Base-by-base conservation (phyloP, 1,140 invertebrate species). In the Sycophaga agraensis region DNA sequence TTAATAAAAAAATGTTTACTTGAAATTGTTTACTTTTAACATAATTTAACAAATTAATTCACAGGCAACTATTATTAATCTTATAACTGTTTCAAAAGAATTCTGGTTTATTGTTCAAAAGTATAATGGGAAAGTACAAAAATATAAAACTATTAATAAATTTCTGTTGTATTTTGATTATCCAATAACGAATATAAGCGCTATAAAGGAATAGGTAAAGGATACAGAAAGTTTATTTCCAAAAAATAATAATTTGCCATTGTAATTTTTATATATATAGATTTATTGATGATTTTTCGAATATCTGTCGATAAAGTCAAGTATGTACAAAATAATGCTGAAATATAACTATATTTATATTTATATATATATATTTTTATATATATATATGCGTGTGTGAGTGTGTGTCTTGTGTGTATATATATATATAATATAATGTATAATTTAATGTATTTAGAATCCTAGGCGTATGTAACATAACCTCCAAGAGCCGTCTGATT, bases 311-410 rank as follows among this genome's bases (percentile, higher is more conserved):
- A 75, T 76, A 73, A 75, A 69, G 70, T 77, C 69, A 60, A 73
- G 74, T 76, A 77, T 77, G 74, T 77, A 77, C 74, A 77, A 77
- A 75, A 77, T 76, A 77, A 77, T 73, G 67, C 68, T 72, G 73
- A 70, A 71, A 70, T 74, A 76, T 72, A 67, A 66, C 65, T 76
- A 75, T 70, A 68, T 63, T 57, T 67, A 66, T 62, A 50, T 64
- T 46, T 61, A 59, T 59, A 45, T 59, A 63, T 60, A 37, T 24
- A 19, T n/a, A 46, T 66, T 2, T 19, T 3, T 51, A 37, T 34
- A 56, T 61, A 49, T 55, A 6, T 19, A 42, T 9, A 19, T 19
- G 16, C 16, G 17, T 6, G 21, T 19, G 21, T 14, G 16, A 2
- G 17, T 39, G n/a, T 17, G 8, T 2, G n/a, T 39, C 37, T 16